Base-by-base conservation (phyloP, 2,113 vertebrate species). In the Rhabdornis inornatus region DNA sequence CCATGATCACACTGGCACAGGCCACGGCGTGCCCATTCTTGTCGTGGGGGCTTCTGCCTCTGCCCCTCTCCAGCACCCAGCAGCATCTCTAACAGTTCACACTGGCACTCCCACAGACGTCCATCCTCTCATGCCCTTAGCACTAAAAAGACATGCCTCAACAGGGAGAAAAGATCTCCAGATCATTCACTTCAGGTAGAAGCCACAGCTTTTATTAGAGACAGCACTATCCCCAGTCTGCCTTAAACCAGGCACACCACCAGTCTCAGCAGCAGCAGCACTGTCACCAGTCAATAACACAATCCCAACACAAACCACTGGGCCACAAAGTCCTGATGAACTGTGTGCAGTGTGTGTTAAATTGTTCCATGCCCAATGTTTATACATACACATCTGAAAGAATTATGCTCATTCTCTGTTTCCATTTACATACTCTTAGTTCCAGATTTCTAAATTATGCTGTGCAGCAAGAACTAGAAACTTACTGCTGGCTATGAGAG, bases 21-120 rank as follows among this genome's bases (percentile, higher is more conserved):
- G 12, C 50, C 2, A 0, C 0, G 0, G 44, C 0, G 0, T 3
- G 24, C 23, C 37, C 10, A 8, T 23, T 44, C 35, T 25, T 5
- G 13, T 11, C 39, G 3, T 0, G 3, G 31, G 53, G 30, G 27
- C 28, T 50, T 50, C 72, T 66, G 42, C 22, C 37, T 60, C 15
- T 60, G 31, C 25, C 60, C 23, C 15, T 24, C 60, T 37, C 37
- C 6, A 1, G 64, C 55, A n/a, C 21, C 16, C 66, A 55, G 2
- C 17, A 20, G 25, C 0, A 0, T 18, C 63, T 16, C 68, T 9
- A 63, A 40, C 6, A 6, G 50, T 4, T 78, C 47, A 24, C 40
- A 27, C 25, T 4, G 28, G 30, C 0, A 0, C 55, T 70, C 30
- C 66, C 59, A 40, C 57, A 55, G 9, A 79, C n/a, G 14, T 12